Conservation (phyloP, 2,113 vertebrate species). For the Pandion haliaetus region DNA sequence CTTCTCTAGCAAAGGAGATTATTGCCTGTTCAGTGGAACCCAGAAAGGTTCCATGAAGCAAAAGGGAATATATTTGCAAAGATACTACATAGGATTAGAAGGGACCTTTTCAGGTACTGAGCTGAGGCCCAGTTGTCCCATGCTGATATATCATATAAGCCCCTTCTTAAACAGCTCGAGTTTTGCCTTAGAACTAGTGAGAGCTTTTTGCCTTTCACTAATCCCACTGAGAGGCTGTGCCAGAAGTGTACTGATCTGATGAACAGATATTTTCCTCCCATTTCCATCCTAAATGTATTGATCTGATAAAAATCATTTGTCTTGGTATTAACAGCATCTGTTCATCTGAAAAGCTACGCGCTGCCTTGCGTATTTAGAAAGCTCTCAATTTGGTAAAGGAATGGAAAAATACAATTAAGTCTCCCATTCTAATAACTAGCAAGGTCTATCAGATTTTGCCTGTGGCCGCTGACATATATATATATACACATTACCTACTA, state of each 20-base stretch:
- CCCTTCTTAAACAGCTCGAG: slow-evolving; percentile 14
- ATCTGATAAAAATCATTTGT: not conserved
- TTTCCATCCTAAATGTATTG: not conserved
- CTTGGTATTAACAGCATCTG: not conserved
- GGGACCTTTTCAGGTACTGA: slow-evolving; percentile 38
- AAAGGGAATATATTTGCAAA: slow-evolving; percentile 29
- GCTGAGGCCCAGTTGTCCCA: not conserved
- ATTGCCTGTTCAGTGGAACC: slow-evolving; percentile 15
- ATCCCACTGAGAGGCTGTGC: not conserved
- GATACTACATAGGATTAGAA: not conserved
- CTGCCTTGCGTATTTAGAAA: not conserved
- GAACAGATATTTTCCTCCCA: not conserved
- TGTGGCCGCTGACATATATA: not conserved
- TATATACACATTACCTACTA: not conserved
- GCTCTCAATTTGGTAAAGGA: not conserved
- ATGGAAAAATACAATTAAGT: not conserved
- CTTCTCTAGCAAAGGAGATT: slow-evolving; percentile 36
- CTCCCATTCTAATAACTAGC: not conserved
- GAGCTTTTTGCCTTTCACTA: not conserved
- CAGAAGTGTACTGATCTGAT: not conserved
- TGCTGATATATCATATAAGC: not conserved
- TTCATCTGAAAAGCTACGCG: not conserved
- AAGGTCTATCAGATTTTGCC: not conserved
- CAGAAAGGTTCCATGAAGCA: not conserved
- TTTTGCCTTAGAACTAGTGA: not conserved